These are phyloP conservation scores for Takifugu rubripes DNA, from an alignment of 2,797 vertebrate genomes.

Conservation along the genomic window DNA sequence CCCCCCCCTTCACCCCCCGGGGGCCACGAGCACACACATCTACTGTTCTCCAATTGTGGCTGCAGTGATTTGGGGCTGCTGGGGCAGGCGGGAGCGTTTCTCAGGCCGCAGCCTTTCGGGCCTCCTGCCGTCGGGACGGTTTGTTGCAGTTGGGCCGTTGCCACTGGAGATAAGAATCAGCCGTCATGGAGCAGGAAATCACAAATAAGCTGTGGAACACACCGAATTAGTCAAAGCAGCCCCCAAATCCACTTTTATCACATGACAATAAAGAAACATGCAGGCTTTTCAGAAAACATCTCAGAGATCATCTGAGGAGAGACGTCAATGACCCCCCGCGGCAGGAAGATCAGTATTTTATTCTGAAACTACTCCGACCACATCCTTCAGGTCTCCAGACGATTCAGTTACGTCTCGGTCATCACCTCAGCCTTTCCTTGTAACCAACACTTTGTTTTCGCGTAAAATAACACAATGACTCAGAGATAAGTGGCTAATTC, in stretches of 20 bases:
- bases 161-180: conserved; percentile 67
- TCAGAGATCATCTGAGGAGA: conserved; percentile 34
- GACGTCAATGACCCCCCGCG: conserved; percentile 1
- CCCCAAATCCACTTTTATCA: conserved; percentile 48
- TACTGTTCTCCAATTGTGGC: conserved; percentile 50
- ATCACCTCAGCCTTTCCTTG: too few species aligned
- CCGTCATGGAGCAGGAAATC: conserved; percentile 68
- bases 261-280: conserved; percentile 37
- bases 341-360: too few species aligned
- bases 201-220: conserved; percentile 64
- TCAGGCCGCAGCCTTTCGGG: conserved; percentile 51
- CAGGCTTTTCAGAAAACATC: conserved; percentile 53
- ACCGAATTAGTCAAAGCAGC: conserved; percentile 67
- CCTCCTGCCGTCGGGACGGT: conserved; percentile 34
- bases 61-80: conserved; percentile 35
- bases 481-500: conserved; percentile 3
- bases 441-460: too few species aligned
- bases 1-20: conserved; percentile 5
- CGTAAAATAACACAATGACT: background rate
- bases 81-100: conserved; percentile 45
- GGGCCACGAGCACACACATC: conserved; percentile 50
- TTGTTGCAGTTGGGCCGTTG: conserved; percentile 70
- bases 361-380: too few species aligned
- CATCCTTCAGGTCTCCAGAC: too few species aligned
- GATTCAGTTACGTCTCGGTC: too few species aligned